phyloP scores from a whole-genome alignment of 2,113 vertebrate genomes.

The Gallinago paraguaiae region DNA sequence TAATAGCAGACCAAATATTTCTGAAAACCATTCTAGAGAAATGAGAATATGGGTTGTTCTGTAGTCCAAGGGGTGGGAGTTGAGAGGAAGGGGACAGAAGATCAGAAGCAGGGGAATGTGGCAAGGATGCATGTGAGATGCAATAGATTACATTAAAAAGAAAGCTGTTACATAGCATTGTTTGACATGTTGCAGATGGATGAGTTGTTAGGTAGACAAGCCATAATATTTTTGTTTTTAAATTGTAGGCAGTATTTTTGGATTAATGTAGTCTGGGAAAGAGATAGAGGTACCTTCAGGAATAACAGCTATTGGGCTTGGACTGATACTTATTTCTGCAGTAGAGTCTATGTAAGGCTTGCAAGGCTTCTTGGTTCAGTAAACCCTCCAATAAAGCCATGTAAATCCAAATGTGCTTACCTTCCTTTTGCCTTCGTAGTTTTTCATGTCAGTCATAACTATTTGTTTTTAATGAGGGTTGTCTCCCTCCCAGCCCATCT shows the following conservation, averaged over 20 bases:
- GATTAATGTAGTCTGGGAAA: background rate
- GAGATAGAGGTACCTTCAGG: background rate
- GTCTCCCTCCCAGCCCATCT: background rate
- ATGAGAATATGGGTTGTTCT: background rate
- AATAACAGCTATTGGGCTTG: background rate
- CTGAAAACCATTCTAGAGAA: background rate
- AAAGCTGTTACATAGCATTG: background rate
- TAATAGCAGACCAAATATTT: background rate
- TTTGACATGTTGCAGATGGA: background rate
- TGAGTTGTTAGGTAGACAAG: background rate
- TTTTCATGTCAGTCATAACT: background rate
- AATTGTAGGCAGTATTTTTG: background rate
- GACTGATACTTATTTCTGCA: background rate
- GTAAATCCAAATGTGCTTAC: background rate
- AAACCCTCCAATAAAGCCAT: background rate
- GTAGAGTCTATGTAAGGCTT: background rate
- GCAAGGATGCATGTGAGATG: background rate
- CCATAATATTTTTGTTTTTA: background rate
- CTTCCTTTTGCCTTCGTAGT: background rate
- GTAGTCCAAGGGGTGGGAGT: fast-evolving
- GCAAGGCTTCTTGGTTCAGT: background rate
- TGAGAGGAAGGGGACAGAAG: background rate
- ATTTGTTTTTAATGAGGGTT: slow-evolving; percentile 22
- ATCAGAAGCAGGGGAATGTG: background rate
- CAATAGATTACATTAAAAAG: background rate